Percentiles rank a stretch among this genome's conserved stretches.
Conservation (phyloP, 2,888 invertebrate species). For the Sturmia bella region DNA sequence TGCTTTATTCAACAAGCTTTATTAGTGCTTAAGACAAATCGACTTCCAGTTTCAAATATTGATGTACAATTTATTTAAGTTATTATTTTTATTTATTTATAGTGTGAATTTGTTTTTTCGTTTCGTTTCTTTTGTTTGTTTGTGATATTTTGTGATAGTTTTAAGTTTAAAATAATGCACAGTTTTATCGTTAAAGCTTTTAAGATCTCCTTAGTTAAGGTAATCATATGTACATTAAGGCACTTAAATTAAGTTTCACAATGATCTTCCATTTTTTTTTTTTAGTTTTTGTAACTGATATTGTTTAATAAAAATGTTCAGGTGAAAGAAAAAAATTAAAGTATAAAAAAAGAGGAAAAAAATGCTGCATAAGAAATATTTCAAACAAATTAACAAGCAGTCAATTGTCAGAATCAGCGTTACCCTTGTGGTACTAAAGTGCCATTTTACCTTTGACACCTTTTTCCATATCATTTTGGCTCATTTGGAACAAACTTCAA, state of each 20-base stretch:
- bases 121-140: conserved; percentile 74
- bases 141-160: conserved; percentile 78
- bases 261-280: conserved; percentile 64
- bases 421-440: too few species aligned
- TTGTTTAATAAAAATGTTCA: conserved; percentile 21
- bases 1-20: conserved; percentile 69
- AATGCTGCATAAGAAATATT: too few species aligned
- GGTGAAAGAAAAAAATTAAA: neutral
- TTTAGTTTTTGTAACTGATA: conserved; percentile 23
- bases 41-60: conserved; percentile 55
- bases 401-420: too few species aligned
- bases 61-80: conserved; percentile 54
- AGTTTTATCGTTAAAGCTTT: conserved; percentile 49
- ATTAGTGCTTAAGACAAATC: conserved; percentile 66
- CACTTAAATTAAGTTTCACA: conserved; percentile 35
- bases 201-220: conserved; percentile 73
- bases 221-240: conserved; percentile 43
- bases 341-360: too few species aligned
- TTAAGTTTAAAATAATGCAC: conserved; percentile 73
- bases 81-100: conserved; percentile 39
- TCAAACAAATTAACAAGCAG: too few species aligned
- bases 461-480: too few species aligned
- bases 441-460: too few species aligned
- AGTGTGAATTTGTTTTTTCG: conserved; percentile 37
- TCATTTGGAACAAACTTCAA: too few species aligned